Percentiles rank a stretch among this genome's conserved stretches.
Evolutionary conservation across 2,113 vertebrate species (phyloP).

Genomic region (Cephalopholis sonnerati): DNA sequence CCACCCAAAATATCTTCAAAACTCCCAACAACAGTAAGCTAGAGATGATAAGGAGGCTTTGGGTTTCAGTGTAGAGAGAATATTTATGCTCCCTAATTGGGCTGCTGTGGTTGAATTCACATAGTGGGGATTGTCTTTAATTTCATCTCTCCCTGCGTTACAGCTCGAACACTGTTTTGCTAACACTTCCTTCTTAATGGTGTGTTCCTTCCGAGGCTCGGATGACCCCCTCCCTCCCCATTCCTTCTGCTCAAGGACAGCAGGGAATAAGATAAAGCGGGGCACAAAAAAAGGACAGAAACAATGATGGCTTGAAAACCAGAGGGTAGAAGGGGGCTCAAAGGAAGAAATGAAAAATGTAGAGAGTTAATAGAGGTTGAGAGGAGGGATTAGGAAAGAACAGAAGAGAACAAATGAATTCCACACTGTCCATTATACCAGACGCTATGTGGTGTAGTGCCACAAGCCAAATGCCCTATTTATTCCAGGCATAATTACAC

Average conservation of each 20-base stretch:
- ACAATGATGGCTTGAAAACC: conserved; percentile 65
- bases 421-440: conserved; percentile 67
- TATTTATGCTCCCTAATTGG: conserved; percentile 63
- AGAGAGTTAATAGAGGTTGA: conserved; percentile 73
- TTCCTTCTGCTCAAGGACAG: conserved; percentile 58
- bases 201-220: conserved; percentile 37
- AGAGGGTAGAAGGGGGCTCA: conserved; percentile 54
- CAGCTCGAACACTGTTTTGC: conserved; percentile 30
- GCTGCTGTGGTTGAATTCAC: conserved; percentile 38
- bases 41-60: conserved; percentile 40
- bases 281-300: conserved; percentile 56
- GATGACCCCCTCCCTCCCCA: background rate
- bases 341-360: conserved; percentile 70
- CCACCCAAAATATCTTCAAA: conserved; percentile 67
- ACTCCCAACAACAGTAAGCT: conserved; percentile 30
- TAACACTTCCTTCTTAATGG: conserved; percentile 54
- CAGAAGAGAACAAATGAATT: conserved; percentile 74
- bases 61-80: conserved; percentile 42
- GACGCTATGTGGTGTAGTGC: conserved; percentile 60
- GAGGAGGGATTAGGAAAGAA: conserved; percentile 71
- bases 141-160: conserved; percentile 42
- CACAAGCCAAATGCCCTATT: conserved; percentile 77
- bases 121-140: conserved; percentile 41
- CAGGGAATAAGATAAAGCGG: conserved; percentile 57
- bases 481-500: conserved; percentile 80